Percentiles rank a stretch among this genome's conserved stretches.
Conservation (phyloP, 30 jellyfish, hydroid and myxozoan species). For the Aurelia aurita region DNA sequence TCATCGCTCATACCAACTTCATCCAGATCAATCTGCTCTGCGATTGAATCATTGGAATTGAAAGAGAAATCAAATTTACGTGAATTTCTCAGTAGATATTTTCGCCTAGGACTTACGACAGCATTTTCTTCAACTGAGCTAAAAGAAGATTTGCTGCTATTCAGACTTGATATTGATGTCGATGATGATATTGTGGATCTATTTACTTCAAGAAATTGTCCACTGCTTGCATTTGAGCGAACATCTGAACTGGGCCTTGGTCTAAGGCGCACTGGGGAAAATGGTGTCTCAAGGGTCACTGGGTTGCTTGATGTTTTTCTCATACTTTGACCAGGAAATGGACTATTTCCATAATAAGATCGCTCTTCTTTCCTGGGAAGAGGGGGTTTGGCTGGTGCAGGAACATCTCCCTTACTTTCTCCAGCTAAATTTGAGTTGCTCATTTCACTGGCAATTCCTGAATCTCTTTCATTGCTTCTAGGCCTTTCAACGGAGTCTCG, state of each 20-base stretch:
- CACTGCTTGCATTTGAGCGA: slow-evolving; percentile 32
- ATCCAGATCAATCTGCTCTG: slow-evolving; percentile 81
- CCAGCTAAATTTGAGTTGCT: slow-evolving; percentile 35
- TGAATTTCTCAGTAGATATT: slow-evolving; percentile 29
- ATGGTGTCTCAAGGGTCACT: slow-evolving; percentile 45
- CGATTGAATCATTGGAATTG: slow-evolving; percentile 43
- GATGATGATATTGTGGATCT: slow-evolving; percentile 2
- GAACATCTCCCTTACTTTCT: slow-evolving; percentile 11
- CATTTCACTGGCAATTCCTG: slow-evolving; percentile 85
- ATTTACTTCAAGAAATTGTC: slow-evolving; percentile 52
- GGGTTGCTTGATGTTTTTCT: slow-evolving; percentile 96
- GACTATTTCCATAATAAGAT: slow-evolving; percentile 88
- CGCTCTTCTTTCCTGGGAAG: slow-evolving; percentile 92
- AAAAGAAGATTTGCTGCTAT: slow-evolving; percentile 90
- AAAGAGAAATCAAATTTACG: slow-evolving; percentile 20
- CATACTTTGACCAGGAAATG: slow-evolving; percentile 75
- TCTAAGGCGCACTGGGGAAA: slow-evolving; percentile 65
- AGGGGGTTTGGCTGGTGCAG: slow-evolving; percentile 98
- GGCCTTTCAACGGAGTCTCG: slow-evolving; percentile 3
- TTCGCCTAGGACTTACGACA: slow-evolving; percentile 53
- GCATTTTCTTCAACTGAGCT: slow-evolving; percentile 58
- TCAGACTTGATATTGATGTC: slow-evolving; percentile 64
- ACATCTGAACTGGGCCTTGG: slow-evolving; percentile 80
- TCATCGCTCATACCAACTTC: slow-evolving; percentile 93
- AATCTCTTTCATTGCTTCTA: slow-evolving; percentile 63